Percentiles rank a stretch among this genome's conserved stretches.
These are phyloP conservation scores for Microhierax caerulescens DNA, from an alignment of 2,797 vertebrate genomes.

Conservation along the genomic window DNA sequence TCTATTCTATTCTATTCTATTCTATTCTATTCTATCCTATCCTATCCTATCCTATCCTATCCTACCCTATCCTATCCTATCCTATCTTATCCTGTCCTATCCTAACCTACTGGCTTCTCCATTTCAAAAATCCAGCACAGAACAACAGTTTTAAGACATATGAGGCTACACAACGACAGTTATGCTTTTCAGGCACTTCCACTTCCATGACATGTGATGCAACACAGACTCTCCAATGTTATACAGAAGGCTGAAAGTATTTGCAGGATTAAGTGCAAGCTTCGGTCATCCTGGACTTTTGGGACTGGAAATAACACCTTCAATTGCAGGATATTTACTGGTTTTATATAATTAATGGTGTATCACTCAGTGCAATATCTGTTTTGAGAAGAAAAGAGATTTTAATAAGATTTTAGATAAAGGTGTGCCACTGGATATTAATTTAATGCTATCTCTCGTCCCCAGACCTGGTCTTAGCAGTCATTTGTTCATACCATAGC, in stretches of 20 bases:
- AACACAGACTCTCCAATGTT: not conserved
- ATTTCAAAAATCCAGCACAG: not conserved
- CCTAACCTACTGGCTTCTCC: not conserved
- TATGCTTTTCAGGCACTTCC: not conserved
- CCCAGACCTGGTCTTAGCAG: not conserved
- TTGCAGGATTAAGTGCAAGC: not conserved
- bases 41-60: not conserved
- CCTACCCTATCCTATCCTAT: not conserved
- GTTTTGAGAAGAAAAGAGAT: not conserved
- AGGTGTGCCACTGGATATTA: not conserved
- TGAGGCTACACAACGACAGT: not conserved
- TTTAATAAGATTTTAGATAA: not conserved
- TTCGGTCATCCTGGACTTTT: not conserved
- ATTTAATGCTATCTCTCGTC: not conserved
- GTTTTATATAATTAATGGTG: not conserved
- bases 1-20: not conserved
- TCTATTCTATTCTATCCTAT: not conserved
- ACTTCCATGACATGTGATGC: accelerated
- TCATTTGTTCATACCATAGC: not conserved
- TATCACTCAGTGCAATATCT: not conserved
- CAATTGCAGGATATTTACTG: not conserved
- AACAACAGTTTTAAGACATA: not conserved
- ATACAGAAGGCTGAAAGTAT: not conserved
- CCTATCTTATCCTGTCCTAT: not conserved
- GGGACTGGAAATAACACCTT: not conserved